phyloP scores from a whole-genome alignment of 2,113 vertebrate species.

The Grammomys surdaster region DNA sequence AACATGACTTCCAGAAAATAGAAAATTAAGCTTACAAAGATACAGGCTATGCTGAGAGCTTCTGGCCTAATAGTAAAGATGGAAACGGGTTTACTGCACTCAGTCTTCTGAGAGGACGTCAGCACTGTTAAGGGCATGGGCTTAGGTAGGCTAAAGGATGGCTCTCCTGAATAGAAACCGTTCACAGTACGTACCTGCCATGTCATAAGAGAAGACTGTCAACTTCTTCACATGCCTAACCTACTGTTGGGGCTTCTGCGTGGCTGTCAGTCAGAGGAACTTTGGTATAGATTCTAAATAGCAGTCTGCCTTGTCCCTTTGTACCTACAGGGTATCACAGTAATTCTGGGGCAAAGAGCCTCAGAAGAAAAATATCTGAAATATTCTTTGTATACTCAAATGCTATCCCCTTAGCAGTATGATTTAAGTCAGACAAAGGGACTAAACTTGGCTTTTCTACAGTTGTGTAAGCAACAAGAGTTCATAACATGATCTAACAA shows the following conservation, averaged over 20 bases:
- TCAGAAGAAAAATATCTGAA: background rate
- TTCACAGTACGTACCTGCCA: background rate
- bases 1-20: background rate
- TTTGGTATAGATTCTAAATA: background rate
- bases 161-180: background rate
- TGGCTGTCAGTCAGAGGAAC: background rate
- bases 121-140: background rate
- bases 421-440: constrained; percentile 16
- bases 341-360: background rate
- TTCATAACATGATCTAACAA: background rate
- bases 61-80: background rate
- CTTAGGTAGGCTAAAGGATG: background rate
- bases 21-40: background rate
- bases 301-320: background rate
- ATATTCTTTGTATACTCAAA: background rate
- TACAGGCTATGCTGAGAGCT: background rate
- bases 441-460: constrained; percentile 12
- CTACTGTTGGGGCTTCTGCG: background rate
- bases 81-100: background rate
- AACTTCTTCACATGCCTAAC: background rate
- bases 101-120: background rate
- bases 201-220: background rate
- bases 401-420: background rate
- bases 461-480: constrained; percentile 20
- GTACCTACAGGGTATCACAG: background rate